Percentiles rank a stretch among this genome's conserved stretches.
phyloP scores from a whole-genome alignment of 2,113 vertebrate genomes.

The Pterocles gutturalis region DNA sequence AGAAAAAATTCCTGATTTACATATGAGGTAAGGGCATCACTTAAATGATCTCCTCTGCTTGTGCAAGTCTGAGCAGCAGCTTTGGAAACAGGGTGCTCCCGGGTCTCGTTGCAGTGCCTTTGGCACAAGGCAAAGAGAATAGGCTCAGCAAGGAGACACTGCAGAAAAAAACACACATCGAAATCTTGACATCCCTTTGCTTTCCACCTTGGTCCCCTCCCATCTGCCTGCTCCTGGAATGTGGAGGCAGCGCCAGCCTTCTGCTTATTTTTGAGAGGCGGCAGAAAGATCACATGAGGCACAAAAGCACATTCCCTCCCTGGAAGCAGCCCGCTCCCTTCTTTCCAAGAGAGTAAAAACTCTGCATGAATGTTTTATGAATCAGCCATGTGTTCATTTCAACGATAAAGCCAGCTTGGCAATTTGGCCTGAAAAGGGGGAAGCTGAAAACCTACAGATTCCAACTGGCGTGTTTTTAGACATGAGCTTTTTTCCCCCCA shows the following conservation, averaged over 20 bases:
- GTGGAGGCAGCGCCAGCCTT: neutral
- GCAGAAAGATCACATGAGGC: slow-evolving; percentile 14
- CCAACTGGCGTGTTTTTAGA: slow-evolving; percentile 7
- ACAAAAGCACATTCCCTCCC: slow-evolving; percentile 43
- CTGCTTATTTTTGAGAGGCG: neutral
- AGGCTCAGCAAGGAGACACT: neutral
- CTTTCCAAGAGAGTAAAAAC: slow-evolving; percentile 42
- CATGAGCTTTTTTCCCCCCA: neutral
- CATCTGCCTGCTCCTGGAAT: neutral
- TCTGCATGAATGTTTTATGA: slow-evolving; percentile 50
- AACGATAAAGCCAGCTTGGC: slow-evolving; percentile 41
- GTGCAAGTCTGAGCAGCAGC: neutral
- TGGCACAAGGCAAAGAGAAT: neutral
- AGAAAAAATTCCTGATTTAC: neutral
- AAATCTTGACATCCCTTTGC: neutral
- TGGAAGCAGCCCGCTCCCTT: slow-evolving; percentile 27
- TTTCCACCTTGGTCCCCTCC: neutral
- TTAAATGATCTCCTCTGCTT: neutral
- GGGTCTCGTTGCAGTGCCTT: neutral
- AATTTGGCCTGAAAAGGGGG: slow-evolving; percentile 16
- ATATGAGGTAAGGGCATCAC: neutral
- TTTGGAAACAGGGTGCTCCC: neutral
- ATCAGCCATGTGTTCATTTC: slow-evolving; percentile 47
- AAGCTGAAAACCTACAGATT: slow-evolving; percentile 21
- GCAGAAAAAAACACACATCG: neutral